Conservation (phyloP, 2,113 vertebrate genomes). For the Narcine bancroftii region DNA sequence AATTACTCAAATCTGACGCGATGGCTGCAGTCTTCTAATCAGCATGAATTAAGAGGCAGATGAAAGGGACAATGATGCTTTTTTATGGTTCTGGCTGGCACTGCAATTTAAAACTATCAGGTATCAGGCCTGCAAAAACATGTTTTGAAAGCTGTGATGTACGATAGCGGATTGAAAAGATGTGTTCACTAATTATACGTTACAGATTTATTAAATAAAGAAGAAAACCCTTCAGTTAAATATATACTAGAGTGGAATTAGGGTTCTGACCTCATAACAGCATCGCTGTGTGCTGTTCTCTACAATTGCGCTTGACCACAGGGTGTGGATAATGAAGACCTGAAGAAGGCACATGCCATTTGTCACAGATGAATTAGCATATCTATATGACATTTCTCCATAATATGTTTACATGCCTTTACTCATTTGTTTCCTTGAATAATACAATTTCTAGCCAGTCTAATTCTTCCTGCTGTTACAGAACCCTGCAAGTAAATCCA, state of each 20-base stretch:
- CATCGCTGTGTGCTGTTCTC: background rate
- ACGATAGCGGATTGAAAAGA: conserved; percentile 16
- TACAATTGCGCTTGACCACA: background rate
- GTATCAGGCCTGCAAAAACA: conserved; percentile 4
- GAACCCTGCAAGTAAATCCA: background rate
- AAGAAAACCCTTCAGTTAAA: background rate
- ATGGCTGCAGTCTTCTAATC: conserved; percentile 15
- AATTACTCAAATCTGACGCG: conserved; percentile 28
- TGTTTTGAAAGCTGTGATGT: conserved; percentile 27
- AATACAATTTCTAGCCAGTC: background rate
- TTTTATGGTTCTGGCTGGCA: conserved; percentile 9
- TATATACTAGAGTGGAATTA: background rate
- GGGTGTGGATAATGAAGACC: background rate
- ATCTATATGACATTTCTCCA: background rate
- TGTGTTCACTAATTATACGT: background rate
- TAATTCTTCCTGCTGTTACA: background rate
- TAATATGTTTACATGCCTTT: conserved; percentile 4
- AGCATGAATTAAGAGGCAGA: conserved; percentile 28
- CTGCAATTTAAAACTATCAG: conserved; percentile 26
- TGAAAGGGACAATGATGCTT: conserved; percentile 29
- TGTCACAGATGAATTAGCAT: conserved; percentile 6
- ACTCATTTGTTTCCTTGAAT: background rate
- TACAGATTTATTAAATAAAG: background rate
- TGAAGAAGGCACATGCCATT: background rate
- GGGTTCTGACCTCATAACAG: background rate